Percentiles rank a stretch among this genome's conserved stretches.
These are phyloP conservation scores for Strigamia crassipes DNA, from an alignment of 2,888 invertebrate genomes.

Conservation along the genomic window DNA sequence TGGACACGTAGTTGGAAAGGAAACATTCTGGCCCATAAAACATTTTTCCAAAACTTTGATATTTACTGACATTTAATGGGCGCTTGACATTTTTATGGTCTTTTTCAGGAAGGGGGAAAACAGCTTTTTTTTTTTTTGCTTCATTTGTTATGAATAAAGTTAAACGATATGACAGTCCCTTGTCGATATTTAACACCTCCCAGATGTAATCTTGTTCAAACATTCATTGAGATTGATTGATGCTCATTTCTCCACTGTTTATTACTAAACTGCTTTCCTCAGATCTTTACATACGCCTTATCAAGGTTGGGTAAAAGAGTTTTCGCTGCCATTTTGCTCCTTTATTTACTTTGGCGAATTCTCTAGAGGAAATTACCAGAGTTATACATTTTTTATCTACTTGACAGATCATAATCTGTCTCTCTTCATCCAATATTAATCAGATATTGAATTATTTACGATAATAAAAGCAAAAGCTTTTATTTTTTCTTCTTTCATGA, in stretches of 20 bases:
- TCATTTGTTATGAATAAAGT: neutral
- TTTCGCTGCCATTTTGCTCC: neutral
- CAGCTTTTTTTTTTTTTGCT: neutral
- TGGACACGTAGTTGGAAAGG: too few relatives aligned
- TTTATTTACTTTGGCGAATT: neutral
- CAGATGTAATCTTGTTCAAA: constrained; percentile 21
- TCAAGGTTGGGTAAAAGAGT: neutral
- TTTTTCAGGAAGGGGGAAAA: neutral
- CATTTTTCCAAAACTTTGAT: neutral
- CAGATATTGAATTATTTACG: neutral
- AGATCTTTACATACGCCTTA: neutral
- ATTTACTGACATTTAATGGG: neutral
- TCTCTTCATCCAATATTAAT: neutral
- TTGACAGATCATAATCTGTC: neutral
- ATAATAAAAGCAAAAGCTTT: neutral
- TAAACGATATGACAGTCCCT: neutral
- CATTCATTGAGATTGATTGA: constrained; percentile 11
- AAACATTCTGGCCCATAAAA: too few relatives aligned
- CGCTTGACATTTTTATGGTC: neutral
- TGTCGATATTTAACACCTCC: constrained; percentile 18
- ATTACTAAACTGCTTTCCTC: neutral
- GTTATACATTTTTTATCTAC: neutral
- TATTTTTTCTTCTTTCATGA: too few relatives aligned
- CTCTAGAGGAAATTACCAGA: neutral
- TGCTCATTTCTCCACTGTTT: neutral